A percentile compares a stretch with the other conserved stretches of the same genome.
phyloP scores from a whole-genome alignment of 2,113 vertebrate species.

The Kryptolebias marmoratus region DNA sequence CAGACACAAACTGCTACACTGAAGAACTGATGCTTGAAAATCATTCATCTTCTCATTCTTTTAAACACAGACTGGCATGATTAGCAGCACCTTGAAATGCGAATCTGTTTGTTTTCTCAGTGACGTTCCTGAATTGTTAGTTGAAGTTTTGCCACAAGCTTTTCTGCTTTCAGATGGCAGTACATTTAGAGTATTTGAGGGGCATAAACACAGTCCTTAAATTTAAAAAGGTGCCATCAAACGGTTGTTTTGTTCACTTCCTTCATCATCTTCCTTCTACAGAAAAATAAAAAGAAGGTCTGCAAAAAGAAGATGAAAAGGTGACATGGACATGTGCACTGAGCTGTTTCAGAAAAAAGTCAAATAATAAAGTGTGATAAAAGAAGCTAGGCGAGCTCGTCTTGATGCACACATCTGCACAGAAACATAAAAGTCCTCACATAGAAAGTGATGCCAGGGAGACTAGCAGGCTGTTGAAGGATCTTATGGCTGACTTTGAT shows the following conservation, averaged over 20 bases:
- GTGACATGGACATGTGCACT: neutral
- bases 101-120: neutral
- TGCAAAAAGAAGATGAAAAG: constrained; percentile 39
- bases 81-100: neutral
- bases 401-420: neutral
- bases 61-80: neutral
- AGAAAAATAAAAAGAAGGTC: constrained; percentile 33
- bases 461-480: neutral
- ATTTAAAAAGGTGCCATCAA: constrained; percentile 19
- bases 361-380: constrained; percentile 4
- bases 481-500: constrained; percentile 19
- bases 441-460: neutral
- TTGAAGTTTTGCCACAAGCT: neutral
- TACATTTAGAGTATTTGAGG: no score
- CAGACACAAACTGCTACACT: constrained; percentile 3
- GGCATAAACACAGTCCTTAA: no score
- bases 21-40: neutral
- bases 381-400: neutral
- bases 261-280: constrained; percentile 37
- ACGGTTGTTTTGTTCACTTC: constrained; percentile 11
- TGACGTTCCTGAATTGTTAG: neutral
- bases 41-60: neutral
- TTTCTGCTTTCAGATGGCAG: no score
- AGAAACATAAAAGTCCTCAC: constrained; percentile 6
- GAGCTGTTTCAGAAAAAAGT: constrained; percentile 1